Base-by-base conservation (phyloP, 2,888 invertebrate species). In the Rhingia campestris region DNA sequence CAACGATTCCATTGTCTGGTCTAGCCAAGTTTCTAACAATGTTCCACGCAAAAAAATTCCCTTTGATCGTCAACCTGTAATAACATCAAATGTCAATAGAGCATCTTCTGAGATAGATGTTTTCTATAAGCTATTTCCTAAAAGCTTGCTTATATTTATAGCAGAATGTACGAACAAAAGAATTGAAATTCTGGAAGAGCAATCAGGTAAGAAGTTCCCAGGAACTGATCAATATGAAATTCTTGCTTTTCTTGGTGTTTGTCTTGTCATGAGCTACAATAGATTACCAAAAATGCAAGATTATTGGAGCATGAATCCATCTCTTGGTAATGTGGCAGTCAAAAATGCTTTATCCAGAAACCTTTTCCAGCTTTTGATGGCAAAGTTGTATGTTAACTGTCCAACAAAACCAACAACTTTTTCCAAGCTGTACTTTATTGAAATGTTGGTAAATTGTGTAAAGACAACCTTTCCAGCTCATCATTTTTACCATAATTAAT, bases 151-250 rank as follows among this genome's bases (percentile, higher is more conserved):
- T 41, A 63, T 79, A 45, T 58, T 32, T 66, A 70, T 70, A 35
- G 63, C 70, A 49, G 56, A 72, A 72, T 72, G 45, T 51, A 72
- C 72, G 41, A 72, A 72, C 37, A 41, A 79, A 66, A 22, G 63
- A 37, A 39, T 70, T 49, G 58, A 37, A 56, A 49, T 43, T 56
- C 56, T 77, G 32, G 63, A 75, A 45, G 33, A 45, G 41, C 58
- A 51, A 58, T 33, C 49, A 43, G 41, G 56, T 12, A 53, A 41
- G 51, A 69, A 53, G 51, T 49, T 54, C 69, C 53, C 41, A 43
- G 41, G 59, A 56, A 47, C 32, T 12, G 70, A 77, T 49, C 37
- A 45, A 22, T 56, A 54, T 35, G 69, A 70, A 70, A 77, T 64
- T 58, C 72, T 51, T 30, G 61, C 61, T 32, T 61, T 61, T 72